Evolutionary conservation across 1,140 invertebrate species (phyloP), one percentile per base, ranked within the genome.

Genomic region (Drosophila ironensis): DNA sequence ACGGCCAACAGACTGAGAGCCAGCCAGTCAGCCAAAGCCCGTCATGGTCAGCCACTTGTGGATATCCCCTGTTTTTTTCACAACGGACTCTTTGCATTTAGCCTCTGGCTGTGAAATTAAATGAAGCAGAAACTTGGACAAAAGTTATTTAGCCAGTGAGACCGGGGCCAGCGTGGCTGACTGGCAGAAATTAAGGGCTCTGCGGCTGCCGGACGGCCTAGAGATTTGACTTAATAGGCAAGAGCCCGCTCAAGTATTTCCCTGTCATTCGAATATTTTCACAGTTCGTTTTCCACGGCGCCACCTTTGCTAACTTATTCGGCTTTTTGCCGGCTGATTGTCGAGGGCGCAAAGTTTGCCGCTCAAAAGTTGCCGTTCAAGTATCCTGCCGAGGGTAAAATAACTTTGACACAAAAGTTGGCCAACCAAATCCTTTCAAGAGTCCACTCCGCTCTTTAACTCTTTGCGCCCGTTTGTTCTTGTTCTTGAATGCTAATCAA

Each of bases 321-420:
- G 70, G 64, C 16, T 38, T 59, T 70, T 53, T 19, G 37, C 35
- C 51, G 54, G 35, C 56, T 57, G 75, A 80, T 74, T 78, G 75
- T 59, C 56, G 38, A 35, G 42, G 72, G 56, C 56, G 50, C 25
- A 82, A 82, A 84, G 56, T 84, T 81, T 72, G 48, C 41, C 72
- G 61, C 78, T 77, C 47, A 22, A 81, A 82, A 81, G 67, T 81
- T 81, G 48, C 41, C 50, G n/a, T 56, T 40, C 40, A 48, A 80
- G 64, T 74, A 74, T 53, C 67, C 72, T 66, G 72, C 72, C 57
- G 68, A 56, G 69, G 69, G 78, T 77, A 66, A 84, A 84, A 84
- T 66, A 84, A 82, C 69, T 82, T 81, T 75, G 67, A 75, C 54
- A 72, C 56, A 64, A 57, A 63, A 72, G 41, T 81, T 72, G 51